Percentiles rank a stretch among this genome's conserved stretches.
Conservation (phyloP, 2,888 invertebrate genomes). For the Agriotes lineatus region DNA sequence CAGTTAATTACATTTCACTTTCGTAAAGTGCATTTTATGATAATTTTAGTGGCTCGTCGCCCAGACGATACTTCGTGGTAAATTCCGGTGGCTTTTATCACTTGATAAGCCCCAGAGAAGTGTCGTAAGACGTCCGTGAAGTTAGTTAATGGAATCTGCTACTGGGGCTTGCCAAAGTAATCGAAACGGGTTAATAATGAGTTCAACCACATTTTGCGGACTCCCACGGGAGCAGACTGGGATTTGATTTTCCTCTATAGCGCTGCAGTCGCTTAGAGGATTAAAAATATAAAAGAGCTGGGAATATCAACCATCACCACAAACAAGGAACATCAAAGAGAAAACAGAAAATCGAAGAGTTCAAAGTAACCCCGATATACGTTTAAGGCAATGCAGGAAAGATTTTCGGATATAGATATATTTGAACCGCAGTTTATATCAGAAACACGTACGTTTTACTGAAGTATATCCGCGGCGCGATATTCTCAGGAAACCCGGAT, state of each 20-base stretch:
- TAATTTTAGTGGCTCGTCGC: too few species aligned
- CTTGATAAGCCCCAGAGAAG: neutral
- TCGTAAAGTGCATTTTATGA: too few species aligned
- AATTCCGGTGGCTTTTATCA: neutral
- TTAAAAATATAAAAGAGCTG: constrained; percentile 38
- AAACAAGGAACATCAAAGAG: constrained; percentile 33
- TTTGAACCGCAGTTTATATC: constrained; percentile 28
- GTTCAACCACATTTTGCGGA: neutral
- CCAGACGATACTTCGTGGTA: neutral
- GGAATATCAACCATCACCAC: constrained; percentile 26
- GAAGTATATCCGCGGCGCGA: constrained; percentile 2
- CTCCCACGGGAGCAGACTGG: neutral
- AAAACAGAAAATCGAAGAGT: constrained; percentile 35
- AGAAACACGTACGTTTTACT: constrained; percentile 9
- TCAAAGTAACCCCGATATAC: constrained; percentile 33
- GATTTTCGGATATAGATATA: constrained; percentile 36
- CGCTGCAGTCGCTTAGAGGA: constrained; percentile 14
- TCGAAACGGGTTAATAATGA: constrained; percentile 10
- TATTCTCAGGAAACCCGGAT: constrained; percentile 4
- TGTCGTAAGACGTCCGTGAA: neutral
- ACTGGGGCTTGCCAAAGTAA: neutral
- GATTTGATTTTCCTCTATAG: constrained; percentile 4
- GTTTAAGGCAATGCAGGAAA: constrained; percentile 31
- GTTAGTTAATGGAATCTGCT: neutral
- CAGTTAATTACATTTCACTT: too few species aligned